Evolutionary conservation across 2,797 vertebrate genomes (phyloP), one percentile per base, ranked within the genome.

Genomic region (Austrolebias charrua): DNA sequence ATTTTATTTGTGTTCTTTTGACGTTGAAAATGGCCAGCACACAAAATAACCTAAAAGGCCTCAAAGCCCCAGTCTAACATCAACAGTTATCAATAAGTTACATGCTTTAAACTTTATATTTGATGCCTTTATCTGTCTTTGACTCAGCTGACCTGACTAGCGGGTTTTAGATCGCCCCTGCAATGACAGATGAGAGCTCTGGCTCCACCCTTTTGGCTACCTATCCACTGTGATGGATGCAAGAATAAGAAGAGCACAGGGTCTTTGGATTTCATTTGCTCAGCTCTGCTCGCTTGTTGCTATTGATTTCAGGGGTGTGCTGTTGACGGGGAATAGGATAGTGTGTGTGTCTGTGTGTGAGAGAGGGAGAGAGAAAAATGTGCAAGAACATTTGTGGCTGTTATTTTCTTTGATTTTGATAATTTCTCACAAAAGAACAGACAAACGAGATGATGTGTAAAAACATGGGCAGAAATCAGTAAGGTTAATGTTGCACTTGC

Each of bases 251-350:
- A 54, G 66, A 83, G 69, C 66, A 35, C 76, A 56, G 66, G 78
- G 76, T 86, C 88, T 88, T 91, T 87, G 88, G 83, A 90, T 91
- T 89, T 86, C 75, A 90, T 86, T 90, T 82, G 69, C 84, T 91
- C 90, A 88, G 75, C 47, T 64, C 83, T 82, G 84, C 83, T 86
- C 79, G 75, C 80, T 87, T 81, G 78, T 71, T 82, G 63, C 59
- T 75, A 89, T 91, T 85, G 89, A 92, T 92, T 88, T 82, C 75
- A 68, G 56, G 65, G 38, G 67, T 66, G 63, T 67, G 72, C 43
- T 69, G 63, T 54, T 81, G 76, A 86, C 44, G 47, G 83, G 42
- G 59, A 33, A 63, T 31, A 63, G 47, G 80, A 68, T 61, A 56
- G 53, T 60, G 33, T 51, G 43, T 55, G 31, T 45, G 33, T 53